phyloP scores from a whole-genome alignment of 2,888 invertebrate genomes.

The Choreutis nemorana region DNA sequence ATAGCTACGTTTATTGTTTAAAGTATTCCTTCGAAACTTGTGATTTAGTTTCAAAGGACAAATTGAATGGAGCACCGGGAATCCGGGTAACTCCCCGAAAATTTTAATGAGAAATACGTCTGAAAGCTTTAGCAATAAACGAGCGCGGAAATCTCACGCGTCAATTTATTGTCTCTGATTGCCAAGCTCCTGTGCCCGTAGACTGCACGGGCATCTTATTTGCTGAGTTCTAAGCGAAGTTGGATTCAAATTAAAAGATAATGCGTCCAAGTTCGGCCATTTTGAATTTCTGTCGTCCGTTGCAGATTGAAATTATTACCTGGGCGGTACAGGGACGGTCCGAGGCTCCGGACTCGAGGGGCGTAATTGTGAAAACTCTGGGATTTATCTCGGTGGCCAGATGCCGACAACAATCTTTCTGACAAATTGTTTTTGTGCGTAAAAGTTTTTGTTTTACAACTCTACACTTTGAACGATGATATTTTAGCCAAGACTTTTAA shows the following conservation, averaged over 20 bases:
- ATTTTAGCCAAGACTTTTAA: too few species aligned
- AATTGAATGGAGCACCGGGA: slow-evolving; percentile 46
- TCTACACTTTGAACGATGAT: too few species aligned
- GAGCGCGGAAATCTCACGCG: slow-evolving; percentile 34
- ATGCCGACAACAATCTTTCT: slow-evolving; percentile 49
- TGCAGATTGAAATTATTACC: slow-evolving; percentile 61
- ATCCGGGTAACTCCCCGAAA: slow-evolving; percentile 40
- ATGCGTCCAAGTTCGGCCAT: slow-evolving; percentile 50
- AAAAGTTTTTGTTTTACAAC: slow-evolving; percentile 12
- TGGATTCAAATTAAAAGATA: slow-evolving; percentile 49
- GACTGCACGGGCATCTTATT: slow-evolving; percentile 41
- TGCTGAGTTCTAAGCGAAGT: slow-evolving; percentile 35
- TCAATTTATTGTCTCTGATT: slow-evolving; percentile 43
- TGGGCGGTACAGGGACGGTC: slow-evolving; percentile 25
- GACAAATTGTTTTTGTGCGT: slow-evolving; percentile 42
- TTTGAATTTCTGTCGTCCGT: slow-evolving; percentile 37
- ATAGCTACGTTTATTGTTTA: too few species aligned
- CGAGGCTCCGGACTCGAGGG: slow-evolving; percentile 14
- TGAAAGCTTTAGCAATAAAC: slow-evolving; percentile 40
- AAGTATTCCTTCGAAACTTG: slow-evolving; percentile 51
- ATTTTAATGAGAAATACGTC: slow-evolving; percentile 62
- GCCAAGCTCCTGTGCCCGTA: slow-evolving; percentile 35
- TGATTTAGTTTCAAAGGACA: slow-evolving; percentile 54
- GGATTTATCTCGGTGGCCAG: slow-evolving; percentile 52
- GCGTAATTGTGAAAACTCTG: slow-evolving; percentile 43